phyloP scores from a whole-genome alignment of 2,113 vertebrate genomes.

The Cyanocitta stelleri region DNA sequence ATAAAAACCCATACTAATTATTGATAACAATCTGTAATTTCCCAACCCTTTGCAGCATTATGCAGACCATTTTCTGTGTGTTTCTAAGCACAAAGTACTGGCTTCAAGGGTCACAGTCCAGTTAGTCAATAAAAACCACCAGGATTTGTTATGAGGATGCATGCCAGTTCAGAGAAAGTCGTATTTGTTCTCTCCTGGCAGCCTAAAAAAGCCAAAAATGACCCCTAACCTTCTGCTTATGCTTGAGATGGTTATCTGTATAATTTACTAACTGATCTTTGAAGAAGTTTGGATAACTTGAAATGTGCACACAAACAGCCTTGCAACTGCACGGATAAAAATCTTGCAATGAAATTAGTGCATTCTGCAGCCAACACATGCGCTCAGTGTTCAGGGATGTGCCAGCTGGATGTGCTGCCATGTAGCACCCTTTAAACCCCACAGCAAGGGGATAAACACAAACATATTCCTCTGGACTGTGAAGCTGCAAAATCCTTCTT shows the following conservation, averaged over 20 bases:
- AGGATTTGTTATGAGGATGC: background rate
- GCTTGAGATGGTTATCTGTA: background rate
- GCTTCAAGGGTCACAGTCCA: background rate
- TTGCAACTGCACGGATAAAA: background rate
- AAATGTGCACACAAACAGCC: background rate
- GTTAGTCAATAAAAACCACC: background rate
- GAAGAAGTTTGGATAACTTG: background rate
- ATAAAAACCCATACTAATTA: conserved; percentile 47
- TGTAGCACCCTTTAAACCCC: background rate
- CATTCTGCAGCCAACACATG: background rate
- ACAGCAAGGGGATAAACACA: background rate
- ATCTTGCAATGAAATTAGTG: background rate
- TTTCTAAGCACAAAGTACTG: background rate
- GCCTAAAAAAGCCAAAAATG: background rate
- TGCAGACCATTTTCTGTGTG: background rate
- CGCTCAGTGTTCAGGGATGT: background rate
- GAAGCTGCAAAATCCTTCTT: background rate
- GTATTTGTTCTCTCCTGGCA: background rate
- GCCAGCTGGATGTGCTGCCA: background rate
- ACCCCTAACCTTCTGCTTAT: background rate
- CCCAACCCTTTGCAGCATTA: background rate
- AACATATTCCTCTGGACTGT: background rate
- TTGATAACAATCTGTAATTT: conserved; percentile 57
- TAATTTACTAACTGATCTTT: background rate
- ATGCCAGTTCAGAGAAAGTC: background rate